phyloP scores from a whole-genome alignment of 1,140 invertebrate species.

The Sipha flava region DNA sequence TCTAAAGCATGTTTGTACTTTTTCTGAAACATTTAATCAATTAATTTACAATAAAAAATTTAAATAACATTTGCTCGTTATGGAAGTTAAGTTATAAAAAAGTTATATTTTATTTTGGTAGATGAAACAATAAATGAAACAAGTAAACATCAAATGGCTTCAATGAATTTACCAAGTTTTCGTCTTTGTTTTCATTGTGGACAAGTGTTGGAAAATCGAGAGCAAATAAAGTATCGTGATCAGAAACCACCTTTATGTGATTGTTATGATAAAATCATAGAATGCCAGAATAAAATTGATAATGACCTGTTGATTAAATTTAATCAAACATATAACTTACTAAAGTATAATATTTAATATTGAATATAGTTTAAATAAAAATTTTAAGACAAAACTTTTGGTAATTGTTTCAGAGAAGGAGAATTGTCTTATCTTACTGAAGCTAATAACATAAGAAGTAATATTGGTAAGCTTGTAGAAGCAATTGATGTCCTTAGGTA shows the following conservation, averaged over 20 bases:
- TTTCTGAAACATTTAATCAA: background rate
- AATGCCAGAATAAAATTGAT: conserved; percentile 22
- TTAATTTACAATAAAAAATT: too few relatives aligned
- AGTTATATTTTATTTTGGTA: background rate
- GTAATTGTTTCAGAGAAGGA: conserved; percentile 55
- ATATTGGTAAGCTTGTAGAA: conserved; percentile 78
- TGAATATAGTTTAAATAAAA: background rate
- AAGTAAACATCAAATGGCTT: background rate
- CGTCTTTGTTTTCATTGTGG: conserved; percentile 12
- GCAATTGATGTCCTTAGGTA: conserved; percentile 67
- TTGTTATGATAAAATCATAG: conserved; percentile 20
- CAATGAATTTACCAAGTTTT: background rate
- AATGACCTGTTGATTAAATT: conserved; percentile 11
- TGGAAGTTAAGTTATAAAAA: background rate
- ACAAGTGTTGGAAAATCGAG: conserved; percentile 16
- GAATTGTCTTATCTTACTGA: conserved; percentile 79
- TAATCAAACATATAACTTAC: background rate
- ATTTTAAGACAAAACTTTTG: background rate
- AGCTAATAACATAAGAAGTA: conserved; percentile 68
- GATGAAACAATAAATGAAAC: conserved; percentile 15
- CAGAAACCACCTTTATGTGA: background rate
- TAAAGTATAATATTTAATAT: background rate
- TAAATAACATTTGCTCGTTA: too few relatives aligned
- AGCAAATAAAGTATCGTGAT: conserved; percentile 16
- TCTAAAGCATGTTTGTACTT: conserved; percentile 68